Evolutionary conservation across 2,797 vertebrate species (phyloP).

Genomic region (Acrossocheilus wenchowensis): DNA sequence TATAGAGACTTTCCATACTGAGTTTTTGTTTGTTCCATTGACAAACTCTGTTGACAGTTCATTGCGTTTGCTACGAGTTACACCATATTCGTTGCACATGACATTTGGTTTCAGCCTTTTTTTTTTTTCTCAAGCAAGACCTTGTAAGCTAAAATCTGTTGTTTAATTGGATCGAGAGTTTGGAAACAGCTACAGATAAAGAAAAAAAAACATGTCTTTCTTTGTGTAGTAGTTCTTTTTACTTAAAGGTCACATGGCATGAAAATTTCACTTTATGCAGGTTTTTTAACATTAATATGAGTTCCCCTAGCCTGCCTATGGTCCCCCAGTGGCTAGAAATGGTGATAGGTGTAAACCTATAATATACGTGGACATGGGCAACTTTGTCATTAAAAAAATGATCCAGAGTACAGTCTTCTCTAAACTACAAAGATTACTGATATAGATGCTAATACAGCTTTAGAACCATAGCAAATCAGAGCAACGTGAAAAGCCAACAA

Average conservation of each 20-base stretch:
- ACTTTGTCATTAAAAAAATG: no score
- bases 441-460: no score
- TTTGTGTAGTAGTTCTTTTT: not conserved
- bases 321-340: no score
- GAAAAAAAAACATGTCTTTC: not conserved
- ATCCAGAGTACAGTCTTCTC: no score
- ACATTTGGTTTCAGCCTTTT: not conserved
- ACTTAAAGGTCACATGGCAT: not conserved
- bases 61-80: not conserved
- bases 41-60: conserved; percentile 8
- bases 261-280: no score
- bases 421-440: no score
- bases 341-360: no score
- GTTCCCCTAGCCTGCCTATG: no score
- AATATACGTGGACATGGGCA: no score
- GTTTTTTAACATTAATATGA: no score
- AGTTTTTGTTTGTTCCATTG: conserved; percentile 26
- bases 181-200: conserved; percentile 1
- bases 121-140: not conserved
- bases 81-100: not conserved
- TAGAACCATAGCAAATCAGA: no score
- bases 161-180: not conserved
- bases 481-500: no score
- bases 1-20: conserved; percentile 3
- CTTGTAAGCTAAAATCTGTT: not conserved